Percentiles rank a stretch among this genome's conserved stretches.
These are phyloP conservation scores for Enteromius thamalakanensis DNA, from an alignment of 2,797 vertebrate species.

Conservation along the genomic window DNA sequence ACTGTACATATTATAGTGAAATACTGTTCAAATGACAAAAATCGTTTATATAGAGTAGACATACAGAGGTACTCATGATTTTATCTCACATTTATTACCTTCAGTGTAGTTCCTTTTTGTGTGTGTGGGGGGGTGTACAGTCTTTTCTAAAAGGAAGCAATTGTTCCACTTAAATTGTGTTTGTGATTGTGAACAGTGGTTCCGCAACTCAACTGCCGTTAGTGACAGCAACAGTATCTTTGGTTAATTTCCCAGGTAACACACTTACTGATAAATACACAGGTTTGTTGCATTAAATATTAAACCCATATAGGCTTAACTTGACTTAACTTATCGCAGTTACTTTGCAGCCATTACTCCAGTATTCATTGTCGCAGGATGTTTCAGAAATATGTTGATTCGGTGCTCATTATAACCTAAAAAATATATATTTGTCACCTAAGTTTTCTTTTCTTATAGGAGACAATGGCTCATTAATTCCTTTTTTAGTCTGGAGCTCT, in stretches of 20 bases:
- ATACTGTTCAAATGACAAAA: too few species aligned
- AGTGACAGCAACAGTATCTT: not conserved
- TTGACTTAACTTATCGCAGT: not conserved
- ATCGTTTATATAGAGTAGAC: too few species aligned
- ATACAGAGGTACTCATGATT: not conserved
- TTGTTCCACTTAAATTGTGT: not conserved
- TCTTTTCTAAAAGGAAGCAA: slow-evolving; percentile 11
- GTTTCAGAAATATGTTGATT: not conserved
- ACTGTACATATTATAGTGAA: too few species aligned
- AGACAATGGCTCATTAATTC: not conserved
- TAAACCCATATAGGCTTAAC: not conserved
- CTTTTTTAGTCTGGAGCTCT: not conserved
- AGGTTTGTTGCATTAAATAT: not conserved
- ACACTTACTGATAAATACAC: not conserved
- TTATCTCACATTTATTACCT: not conserved
- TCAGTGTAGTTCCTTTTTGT: not conserved
- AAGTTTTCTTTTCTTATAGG: not conserved
- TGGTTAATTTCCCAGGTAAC: not conserved
- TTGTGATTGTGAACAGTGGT: not conserved
- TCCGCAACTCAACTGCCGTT: not conserved
- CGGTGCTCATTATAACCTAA: not conserved
- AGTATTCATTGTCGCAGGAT: not conserved
- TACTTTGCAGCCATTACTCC: not conserved
- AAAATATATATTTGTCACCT: too few species aligned
- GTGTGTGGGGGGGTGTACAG: too few species aligned